Evolutionary conservation across 2,113 vertebrate species (phyloP).

Genomic region (Cyprinodon brontotheroides): DNA sequence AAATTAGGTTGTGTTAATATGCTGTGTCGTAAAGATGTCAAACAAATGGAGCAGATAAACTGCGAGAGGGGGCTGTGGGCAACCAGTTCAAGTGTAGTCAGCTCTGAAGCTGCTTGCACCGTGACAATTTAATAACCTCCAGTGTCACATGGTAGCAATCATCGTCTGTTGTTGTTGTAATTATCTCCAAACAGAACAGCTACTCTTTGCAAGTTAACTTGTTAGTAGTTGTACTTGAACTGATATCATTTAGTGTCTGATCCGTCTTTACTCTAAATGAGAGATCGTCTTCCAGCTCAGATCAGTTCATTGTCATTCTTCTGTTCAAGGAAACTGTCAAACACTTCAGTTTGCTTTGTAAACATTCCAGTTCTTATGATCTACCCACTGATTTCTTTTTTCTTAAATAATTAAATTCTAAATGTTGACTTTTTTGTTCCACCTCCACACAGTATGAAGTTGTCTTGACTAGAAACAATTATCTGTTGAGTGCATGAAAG

Average conservation of each 20-base stretch:
- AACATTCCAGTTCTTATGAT: conserved; percentile 22
- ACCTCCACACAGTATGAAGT: conserved; percentile 55
- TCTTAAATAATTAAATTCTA: conserved; percentile 46
- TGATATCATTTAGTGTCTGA: conserved; percentile 45
- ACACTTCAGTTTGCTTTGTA: conserved; percentile 44
- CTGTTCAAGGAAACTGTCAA: conserved; percentile 49
- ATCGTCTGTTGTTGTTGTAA: conserved; percentile 60
- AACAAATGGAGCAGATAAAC: conserved; percentile 75
- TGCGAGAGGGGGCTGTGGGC: conserved; percentile 62
- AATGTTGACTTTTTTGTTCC: conserved; percentile 61
- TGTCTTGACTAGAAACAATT: conserved; percentile 33
- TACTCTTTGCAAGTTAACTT: conserved; percentile 35
- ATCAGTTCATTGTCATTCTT: conserved; percentile 48
- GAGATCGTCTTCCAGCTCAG: conserved; percentile 39
- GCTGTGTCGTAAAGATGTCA: conserved; percentile 72
- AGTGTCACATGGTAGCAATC: conserved; percentile 71
- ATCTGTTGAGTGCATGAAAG: conserved; percentile 38
- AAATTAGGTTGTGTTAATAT: conserved; percentile 74
- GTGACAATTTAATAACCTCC: conserved; percentile 71
- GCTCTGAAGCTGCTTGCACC: conserved; percentile 49
- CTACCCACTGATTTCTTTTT: conserved; percentile 30
- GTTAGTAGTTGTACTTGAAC: conserved; percentile 29
- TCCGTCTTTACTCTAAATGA: conserved; percentile 26
- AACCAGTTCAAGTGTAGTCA: conserved; percentile 53
- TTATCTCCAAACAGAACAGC: conserved; percentile 60